These are phyloP conservation scores for Chloromyia formosa DNA, from an alignment of 2,888 invertebrate genomes.

Conservation along the genomic window DNA sequence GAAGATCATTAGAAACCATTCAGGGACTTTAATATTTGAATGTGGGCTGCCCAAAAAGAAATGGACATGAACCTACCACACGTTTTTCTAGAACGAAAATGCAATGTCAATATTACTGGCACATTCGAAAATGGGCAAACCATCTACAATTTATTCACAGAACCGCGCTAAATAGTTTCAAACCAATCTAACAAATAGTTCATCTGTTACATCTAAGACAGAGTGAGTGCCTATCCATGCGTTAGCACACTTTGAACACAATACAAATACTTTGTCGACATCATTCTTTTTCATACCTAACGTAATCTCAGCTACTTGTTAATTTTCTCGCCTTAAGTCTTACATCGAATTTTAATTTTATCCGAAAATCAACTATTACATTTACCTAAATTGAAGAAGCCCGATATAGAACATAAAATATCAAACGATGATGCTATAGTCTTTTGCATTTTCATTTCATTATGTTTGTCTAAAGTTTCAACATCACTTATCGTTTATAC, in stretches of 20 bases:
- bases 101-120: too few species aligned
- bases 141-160: too few species aligned
- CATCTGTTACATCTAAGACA: too few species aligned
- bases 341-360: too few species aligned
- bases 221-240: background rate
- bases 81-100: too few species aligned
- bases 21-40: too few species aligned
- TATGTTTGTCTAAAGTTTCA: background rate
- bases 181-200: too few species aligned
- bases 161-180: too few species aligned
- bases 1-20: background rate
- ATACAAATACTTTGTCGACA: conserved; percentile 12
- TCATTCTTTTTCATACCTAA: background rate
- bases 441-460: background rate
- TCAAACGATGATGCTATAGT: conserved; percentile 11
- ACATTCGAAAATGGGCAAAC: too few species aligned
- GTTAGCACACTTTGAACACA: conserved; percentile 41
- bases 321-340: background rate
- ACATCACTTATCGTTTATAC: conserved; percentile 12
- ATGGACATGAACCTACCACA: too few species aligned
- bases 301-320: background rate
- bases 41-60: too few species aligned
- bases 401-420: background rate
- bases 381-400: conserved; percentile 40
- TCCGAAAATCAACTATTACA: conserved; percentile 38